Evolutionary conservation across 2,888 invertebrate species (phyloP), one percentile per base, ranked within the genome.

Genomic region (Cryptus armator): DNA sequence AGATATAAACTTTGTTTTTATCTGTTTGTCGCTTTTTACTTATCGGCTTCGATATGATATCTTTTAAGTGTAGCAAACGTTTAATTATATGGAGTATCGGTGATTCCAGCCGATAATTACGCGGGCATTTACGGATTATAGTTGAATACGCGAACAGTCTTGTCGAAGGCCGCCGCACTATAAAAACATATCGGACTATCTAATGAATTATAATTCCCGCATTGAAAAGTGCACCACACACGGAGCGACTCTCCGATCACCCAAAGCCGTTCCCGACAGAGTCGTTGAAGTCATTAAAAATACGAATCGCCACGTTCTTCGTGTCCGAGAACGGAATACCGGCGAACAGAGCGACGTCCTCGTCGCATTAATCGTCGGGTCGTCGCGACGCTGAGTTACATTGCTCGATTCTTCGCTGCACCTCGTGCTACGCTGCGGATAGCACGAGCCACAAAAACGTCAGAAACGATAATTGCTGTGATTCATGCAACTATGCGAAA

Each of bases 381-480:
- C 75, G 70, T 75, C 70, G 66, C 68, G 79, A 24, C 75, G 83
- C 75, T 66, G 56, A 46, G 59, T 5, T 32, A 62, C 72, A 74
- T 62, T 29, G 62, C n/a, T 12, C 71, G 44, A 9, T 43, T 56
- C 71, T 46, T 59, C 44, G 24, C 81, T 86, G 77, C 56, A 46
- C 77, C 32, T 5, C 46, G 46, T 43, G 29, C 16, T 43, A 24
- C 44, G 44, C 59, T n/a, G 44, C 51, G 66, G 24, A 53, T 43
- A 81, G 67, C 79, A 79, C 70, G 80, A 75, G 72, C 59, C 46
- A 56, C 85, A 87, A 85, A 87, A 89, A 88, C 85, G 87, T 87
- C 87, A 88, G 87, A 87, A 88, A 90, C 89, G 90, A 92, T 92
- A 91, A 92, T 92, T 91, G 91, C 90, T 89, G 89, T 91, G 90